Evolutionary conservation across 1,140 invertebrate species (phyloP).

Genomic region (Neodiprion pinetum): DNA sequence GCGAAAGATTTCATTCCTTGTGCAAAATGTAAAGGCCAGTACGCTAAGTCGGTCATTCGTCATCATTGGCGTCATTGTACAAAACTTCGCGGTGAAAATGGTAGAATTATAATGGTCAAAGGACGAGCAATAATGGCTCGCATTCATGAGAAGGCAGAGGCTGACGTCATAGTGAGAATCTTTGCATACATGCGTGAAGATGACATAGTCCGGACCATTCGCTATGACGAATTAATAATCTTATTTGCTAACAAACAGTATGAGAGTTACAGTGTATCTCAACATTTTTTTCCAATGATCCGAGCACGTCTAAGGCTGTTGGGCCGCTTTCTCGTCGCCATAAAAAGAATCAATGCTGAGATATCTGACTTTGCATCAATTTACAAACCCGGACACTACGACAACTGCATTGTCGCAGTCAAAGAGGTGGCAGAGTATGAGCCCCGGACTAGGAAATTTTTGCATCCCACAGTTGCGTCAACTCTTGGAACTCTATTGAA

Average conservation of each 20-base stretch:
- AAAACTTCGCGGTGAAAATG: background rate
- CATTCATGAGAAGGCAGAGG: constrained; percentile 12
- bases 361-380: constrained; percentile 15
- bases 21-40: constrained; percentile 20
- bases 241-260: constrained; percentile 26
- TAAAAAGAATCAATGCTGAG: constrained; percentile 7
- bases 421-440: constrained; percentile 13
- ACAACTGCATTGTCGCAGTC: background rate
- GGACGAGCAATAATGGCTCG: background rate
- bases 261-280: constrained; percentile 25
- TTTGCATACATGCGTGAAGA: constrained; percentile 31
- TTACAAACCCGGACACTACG: constrained; percentile 15
- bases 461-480: constrained; percentile 19
- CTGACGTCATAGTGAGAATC: constrained; percentile 10
- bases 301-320: constrained; percentile 22
- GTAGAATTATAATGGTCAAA: constrained; percentile 8
- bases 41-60: background rate
- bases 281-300: constrained; percentile 22
- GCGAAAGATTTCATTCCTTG: constrained; percentile 23
- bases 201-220: constrained; percentile 25
- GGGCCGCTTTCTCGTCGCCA: constrained; percentile 12
- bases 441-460: constrained; percentile 15
- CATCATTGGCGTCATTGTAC: constrained; percentile 17
- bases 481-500: constrained; percentile 20
- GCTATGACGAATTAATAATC: constrained; percentile 33